Evolutionary conservation across 2,113 vertebrate genomes (phyloP).

Genomic region (Rattus norvegicus): GRCr8 NC_086020.1:149878001-149878500

Average conservation of each 20-base stretch:
- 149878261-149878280: neutral
- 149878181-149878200: neutral
- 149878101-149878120: neutral
- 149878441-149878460: neutral
- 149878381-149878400: neutral
- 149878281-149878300: neutral
- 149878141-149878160: neutral
- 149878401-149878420: neutral
- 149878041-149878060: neutral
- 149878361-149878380: neutral
- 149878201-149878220: neutral
- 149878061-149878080: neutral
- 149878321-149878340: neutral
- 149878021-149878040: neutral
- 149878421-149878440: neutral
- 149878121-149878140: neutral
- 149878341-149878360: neutral
- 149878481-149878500: constrained; percentile 53
- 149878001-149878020: neutral
- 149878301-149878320: neutral
- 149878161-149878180: neutral
- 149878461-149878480: neutral
- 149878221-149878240: neutral
- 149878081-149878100: neutral
- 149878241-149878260: neutral